Conservation (phyloP, 2,888 invertebrate genomes). For the Apodemia zela region DNA sequence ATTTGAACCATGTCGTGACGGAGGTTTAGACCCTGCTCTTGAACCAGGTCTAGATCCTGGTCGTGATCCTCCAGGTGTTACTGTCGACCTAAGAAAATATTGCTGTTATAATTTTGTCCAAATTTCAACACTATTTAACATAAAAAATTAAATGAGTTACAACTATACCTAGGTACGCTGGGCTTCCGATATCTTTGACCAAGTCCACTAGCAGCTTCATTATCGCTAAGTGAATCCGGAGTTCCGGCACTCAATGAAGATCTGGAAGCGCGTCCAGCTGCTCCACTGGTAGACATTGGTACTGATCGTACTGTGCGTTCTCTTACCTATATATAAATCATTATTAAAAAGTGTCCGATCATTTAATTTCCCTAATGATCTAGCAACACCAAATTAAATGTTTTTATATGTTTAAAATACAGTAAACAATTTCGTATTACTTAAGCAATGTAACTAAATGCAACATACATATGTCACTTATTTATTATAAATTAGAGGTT, state of each 20-base stretch:
- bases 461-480: no score
- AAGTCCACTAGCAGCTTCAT: conserved; percentile 88
- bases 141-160: neutral
- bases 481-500: no score
- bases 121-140: neutral
- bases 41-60: conserved; percentile 93
- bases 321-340: conserved; percentile 84
- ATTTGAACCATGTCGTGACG: conserved; percentile 95
- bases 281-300: conserved; percentile 86
- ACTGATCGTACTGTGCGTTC: conserved; percentile 95
- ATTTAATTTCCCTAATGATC: neutral
- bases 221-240: conserved; percentile 93
- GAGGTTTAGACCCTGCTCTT: conserved; percentile 93
- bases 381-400: no score
- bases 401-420: no score
- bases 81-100: conserved; percentile 73
- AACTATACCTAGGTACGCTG: conserved; percentile 73
- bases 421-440: no score
- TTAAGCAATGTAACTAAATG: no score
- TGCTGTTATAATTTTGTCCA: neutral
- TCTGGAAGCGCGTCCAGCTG: conserved; percentile 83
- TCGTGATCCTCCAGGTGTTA: conserved; percentile 90
- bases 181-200: conserved; percentile 85
- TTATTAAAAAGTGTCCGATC: conserved; percentile 17
- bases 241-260: conserved; percentile 92